Base-by-base conservation (phyloP, 2,113 vertebrate species). In the Orycteropus afer region DNA sequence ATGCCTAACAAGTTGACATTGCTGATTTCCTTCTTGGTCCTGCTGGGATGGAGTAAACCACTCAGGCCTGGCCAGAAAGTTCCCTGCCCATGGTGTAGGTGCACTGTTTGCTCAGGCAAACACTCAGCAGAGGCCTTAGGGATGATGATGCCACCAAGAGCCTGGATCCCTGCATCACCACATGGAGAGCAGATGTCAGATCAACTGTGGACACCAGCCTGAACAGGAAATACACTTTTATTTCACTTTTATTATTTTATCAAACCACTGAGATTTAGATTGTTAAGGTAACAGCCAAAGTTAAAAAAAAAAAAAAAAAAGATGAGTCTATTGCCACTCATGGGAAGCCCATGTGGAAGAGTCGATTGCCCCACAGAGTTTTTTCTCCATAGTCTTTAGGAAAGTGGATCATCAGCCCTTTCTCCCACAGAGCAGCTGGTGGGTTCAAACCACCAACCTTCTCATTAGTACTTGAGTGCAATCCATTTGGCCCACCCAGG, bases 61-160 rank as follows among this genome's bases (percentile, higher is more conserved):
- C 55, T 34, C 17, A 12, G 55, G 2, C 15, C 23, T n/a, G 32
- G 42, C 45, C 23, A 18, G 37, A 18, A 71, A 9, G 3, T 32
- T n/a, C 10, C 51, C 22, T 1, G 12, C 53, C 29, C 18, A 0
- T 13, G 17, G 5, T 67, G 11, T 57, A 25, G 7, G 7, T 11
- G 32, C 8, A 14, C 17, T 17, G 10, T 53, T 15, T 53, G 1
- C 18, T 12, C 25, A 40, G 40, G 2, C 57, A 25, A 80, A 25
- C 42, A 23, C 32, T 57, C 61, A 0, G 18, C 18, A 12, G 7
- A 40, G 37, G 27, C 2, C 17, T 40, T 12, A 5, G 32, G 0
- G 11, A 25, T 11, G 42, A n/a, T 25, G 27, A 25, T 18, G 22
- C 13, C 0, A 6, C 7, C 0, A 18, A 4, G 42, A 7, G 6